Evolutionary conservation across 1,140 invertebrate species (phyloP), one percentile per base, ranked within the genome.

Genomic region (Tetramorium parvispinum): DNA sequence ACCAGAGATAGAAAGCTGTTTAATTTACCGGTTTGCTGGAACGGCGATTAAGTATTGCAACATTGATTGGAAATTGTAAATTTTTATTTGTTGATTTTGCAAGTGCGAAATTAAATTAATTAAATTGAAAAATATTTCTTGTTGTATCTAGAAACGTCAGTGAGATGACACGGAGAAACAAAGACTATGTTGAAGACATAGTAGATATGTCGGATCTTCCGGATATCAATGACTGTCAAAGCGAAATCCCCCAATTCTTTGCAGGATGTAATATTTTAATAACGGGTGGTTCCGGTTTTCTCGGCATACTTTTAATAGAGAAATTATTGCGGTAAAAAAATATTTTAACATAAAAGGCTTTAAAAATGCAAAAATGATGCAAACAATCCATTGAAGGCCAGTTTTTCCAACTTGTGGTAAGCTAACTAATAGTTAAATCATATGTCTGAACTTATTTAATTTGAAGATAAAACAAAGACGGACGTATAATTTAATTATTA

Each of bases 251-350:
- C 0, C 21, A 92, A 53, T 95, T 94, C 85, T 95, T 87, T 32
- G 63, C 89, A 2, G 91, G 90, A 7, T 79, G 86, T 3, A 94
- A 94, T 51, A 78, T 96, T 37, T 91, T 96, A 46, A 63, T 96
- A 6, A 96, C 96, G 3, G 96, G 96, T 13, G 96, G 95, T 7
- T 97, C 97, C 40, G 97, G 97, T 32, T 97, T 97, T 88, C 92
- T 97, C 49, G 97, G 97, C 2, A 97, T 97, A 93, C 95, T 97
- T 53, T 89, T 97, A 4, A 93, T 97, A 7, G 97, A 97, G 91
- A 97, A 97, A 93, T 92, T 97, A 57, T 93, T 97, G 21, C 87
- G 95, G 94, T 94, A 89, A 92, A 88, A 73, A 51, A 0, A 57
- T 81, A 24, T 78, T 43, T 66, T 16, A 10, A 40, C 65, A n/a